Evolutionary conservation across 2,888 invertebrate genomes (phyloP).

Genomic region (Heliconius aoede): DNA sequence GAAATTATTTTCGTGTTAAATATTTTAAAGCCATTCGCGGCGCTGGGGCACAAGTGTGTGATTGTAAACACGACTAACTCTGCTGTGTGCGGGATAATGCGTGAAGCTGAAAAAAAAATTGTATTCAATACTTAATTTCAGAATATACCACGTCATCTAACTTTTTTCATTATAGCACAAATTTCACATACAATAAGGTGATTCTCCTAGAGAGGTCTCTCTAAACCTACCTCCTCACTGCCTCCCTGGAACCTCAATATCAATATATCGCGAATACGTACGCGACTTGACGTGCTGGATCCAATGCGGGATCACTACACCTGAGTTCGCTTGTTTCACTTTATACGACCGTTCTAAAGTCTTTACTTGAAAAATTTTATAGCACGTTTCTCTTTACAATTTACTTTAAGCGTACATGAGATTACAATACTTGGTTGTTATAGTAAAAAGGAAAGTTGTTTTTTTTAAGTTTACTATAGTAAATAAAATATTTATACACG

Average conservation of each 20-base stretch:
- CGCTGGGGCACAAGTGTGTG: too few relatives aligned
- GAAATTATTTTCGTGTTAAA: too few relatives aligned
- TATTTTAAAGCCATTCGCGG: too few relatives aligned
- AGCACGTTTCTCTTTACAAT: conserved; percentile 35
- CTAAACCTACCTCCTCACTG: conserved; percentile 18
- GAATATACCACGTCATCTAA: neutral
- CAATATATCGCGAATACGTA: conserved; percentile 43
- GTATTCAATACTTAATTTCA: neutral
- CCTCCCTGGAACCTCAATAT: conserved; percentile 35
- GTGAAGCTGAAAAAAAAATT: too few relatives aligned
- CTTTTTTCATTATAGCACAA: neutral
- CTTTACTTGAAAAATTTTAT: conserved; percentile 41
- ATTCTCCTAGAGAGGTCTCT: conserved; percentile 8
- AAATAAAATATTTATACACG: neutral
- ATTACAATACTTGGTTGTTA: conserved; percentile 11
- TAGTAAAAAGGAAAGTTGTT: conserved; percentile 7
- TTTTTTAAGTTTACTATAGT: neutral
- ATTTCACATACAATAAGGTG: conserved; percentile 1
- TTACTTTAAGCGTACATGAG: conserved; percentile 4
- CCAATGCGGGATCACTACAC: conserved; percentile 45
- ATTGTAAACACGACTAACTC: too few relatives aligned
- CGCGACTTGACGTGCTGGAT: conserved; percentile 39
- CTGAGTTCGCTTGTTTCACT: conserved; percentile 45
- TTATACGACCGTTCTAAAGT: conserved; percentile 43
- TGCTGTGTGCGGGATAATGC: too few relatives aligned